phyloP scores from a whole-genome alignment of 2,797 vertebrate species.

The Lepilemur ruficaudatus region DNA sequence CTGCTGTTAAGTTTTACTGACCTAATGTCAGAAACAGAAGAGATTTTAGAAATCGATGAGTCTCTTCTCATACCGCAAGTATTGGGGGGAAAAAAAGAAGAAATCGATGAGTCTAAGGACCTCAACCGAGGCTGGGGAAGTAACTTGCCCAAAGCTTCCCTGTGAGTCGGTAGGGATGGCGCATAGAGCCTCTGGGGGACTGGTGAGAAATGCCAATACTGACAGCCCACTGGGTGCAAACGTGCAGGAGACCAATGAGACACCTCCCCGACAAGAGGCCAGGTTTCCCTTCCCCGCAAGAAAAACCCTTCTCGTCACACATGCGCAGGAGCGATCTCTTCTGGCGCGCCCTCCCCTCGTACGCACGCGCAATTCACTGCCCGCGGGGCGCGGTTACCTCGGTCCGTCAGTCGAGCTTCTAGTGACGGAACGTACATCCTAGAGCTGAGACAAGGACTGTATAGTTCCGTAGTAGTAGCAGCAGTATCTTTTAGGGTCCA shows the following conservation, averaged over 20 bases:
- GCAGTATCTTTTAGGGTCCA: background rate
- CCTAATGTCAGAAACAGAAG: background rate
- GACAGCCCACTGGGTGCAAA: background rate
- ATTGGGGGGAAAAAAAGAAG: too few species aligned
- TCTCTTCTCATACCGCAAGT: too few species aligned
- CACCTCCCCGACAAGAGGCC: background rate
- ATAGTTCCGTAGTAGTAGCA: background rate
- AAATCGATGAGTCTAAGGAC: background rate
- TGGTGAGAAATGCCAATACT: background rate
- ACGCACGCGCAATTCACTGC: background rate
- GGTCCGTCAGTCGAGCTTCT: background rate
- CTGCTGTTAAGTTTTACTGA: background rate
- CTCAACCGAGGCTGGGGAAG: background rate
- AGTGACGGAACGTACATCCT: constrained; percentile 12
- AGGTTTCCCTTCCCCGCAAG: background rate
- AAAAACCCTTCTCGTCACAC: background rate
- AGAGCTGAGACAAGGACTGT: background rate
- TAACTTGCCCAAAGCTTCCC: background rate
- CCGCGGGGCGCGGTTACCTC: constrained; percentile 66
- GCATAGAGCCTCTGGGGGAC: too few species aligned
- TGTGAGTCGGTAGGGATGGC: background rate
- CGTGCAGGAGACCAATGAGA: background rate
- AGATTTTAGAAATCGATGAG: background rate
- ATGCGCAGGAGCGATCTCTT: constrained; percentile 31
- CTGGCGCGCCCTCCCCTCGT: background rate